A percentile compares a stretch with the other conserved stretches of the same genome.
phyloP scores from a whole-genome alignment of 2,113 vertebrate species.

The Vulpes lagopus region DNA sequence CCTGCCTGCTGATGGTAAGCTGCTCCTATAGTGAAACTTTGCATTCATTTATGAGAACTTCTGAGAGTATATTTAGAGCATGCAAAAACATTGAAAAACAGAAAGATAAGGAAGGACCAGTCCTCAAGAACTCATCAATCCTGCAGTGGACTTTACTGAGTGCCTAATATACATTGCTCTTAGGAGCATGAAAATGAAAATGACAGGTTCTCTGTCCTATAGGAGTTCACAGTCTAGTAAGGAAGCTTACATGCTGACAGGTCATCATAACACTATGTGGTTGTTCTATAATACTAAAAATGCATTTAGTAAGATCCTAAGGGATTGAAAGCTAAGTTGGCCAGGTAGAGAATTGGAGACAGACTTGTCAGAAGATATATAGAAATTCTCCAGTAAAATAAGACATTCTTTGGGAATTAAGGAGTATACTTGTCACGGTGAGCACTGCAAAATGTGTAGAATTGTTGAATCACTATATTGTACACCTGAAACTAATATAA shows the following conservation, averaged over 20 bases:
- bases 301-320: background rate
- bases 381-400: background rate
- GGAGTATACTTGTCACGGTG: background rate
- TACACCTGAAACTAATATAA: background rate
- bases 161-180: background rate
- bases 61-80: background rate
- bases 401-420: background rate
- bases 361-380: background rate
- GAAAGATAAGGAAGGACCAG: background rate
- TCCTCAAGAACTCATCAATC: conserved; percentile 7
- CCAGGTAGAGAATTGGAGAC: background rate
- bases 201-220: background rate
- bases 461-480: background rate
- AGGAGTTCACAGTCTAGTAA: background rate
- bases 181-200: background rate
- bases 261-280: background rate
- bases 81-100: background rate
- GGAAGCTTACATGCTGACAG: background rate
- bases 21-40: background rate
- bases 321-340: background rate
- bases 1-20: conserved; percentile 24
- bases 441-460: background rate
- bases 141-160: background rate
- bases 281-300: background rate
- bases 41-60: background rate